phyloP scores from a whole-genome alignment of 2,888 invertebrate genomes.

The Xylophagus ater region DNA sequence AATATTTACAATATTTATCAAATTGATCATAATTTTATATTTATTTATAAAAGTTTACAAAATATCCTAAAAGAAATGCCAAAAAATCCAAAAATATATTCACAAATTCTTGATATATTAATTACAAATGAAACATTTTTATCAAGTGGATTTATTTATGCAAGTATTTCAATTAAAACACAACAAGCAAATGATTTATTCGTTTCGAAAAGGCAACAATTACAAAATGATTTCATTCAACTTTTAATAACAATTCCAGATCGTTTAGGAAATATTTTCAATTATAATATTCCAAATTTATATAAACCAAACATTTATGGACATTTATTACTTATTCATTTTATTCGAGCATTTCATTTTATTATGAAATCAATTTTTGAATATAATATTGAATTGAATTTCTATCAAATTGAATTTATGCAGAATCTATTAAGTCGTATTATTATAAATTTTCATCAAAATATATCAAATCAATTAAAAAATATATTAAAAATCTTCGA shows the following conservation, averaged over 20 bases:
- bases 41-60: constrained; percentile 21
- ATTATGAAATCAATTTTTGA: constrained; percentile 37
- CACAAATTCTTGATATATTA: constrained; percentile 22
- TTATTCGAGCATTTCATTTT: constrained; percentile 51
- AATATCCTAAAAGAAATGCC: constrained; percentile 16
- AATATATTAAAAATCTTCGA: constrained; percentile 46
- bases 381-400: constrained; percentile 2
- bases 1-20: constrained; percentile 27
- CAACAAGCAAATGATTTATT: no score
- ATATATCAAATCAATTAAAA: constrained; percentile 40
- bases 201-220: no score
- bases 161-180: constrained; percentile 3
- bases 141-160: constrained; percentile 23
- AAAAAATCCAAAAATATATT: constrained; percentile 18
- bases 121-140: constrained; percentile 28
- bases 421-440: constrained; percentile 51
- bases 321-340: constrained; percentile 47
- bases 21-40: constrained; percentile 29
- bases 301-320: constrained; percentile 49
- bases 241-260: constrained; percentile 55
- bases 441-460: constrained; percentile 45
- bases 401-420: constrained; percentile 39
- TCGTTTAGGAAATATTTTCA: constrained; percentile 55
- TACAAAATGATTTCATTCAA: constrained; percentile 49
- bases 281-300: constrained; percentile 44